Evolutionary conservation across 2,113 vertebrate genomes (phyloP).

Genomic region (Lasiurus cinereus): DNA sequence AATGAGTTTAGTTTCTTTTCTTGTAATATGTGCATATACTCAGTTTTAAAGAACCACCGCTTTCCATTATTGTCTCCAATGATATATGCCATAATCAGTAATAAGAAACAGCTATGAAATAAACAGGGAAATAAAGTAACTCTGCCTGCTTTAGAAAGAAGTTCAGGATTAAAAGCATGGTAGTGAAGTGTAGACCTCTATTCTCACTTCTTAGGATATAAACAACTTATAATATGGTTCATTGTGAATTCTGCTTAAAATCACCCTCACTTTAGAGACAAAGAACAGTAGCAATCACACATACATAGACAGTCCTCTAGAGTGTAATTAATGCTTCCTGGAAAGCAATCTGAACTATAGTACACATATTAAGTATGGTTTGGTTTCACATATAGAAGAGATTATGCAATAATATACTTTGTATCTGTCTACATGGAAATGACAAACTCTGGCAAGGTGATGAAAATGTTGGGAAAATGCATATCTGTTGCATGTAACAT

Average conservation of each 20-base stretch:
- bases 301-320: background rate
- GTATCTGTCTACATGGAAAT: background rate
- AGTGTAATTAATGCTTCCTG: background rate
- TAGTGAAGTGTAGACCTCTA: background rate
- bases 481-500: too few relatives aligned
- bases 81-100: background rate
- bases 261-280: background rate
- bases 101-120: background rate
- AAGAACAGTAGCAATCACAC: background rate
- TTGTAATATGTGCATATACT: background rate
- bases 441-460: background rate
- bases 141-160: background rate
- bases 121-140: background rate
- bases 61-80: background rate
- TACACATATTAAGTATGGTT: background rate
- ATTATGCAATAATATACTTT: background rate
- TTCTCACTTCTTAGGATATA: background rate
- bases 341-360: background rate
- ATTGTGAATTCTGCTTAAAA: background rate
- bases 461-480: background rate
- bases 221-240: background rate
- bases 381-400: background rate
- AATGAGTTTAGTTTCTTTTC: background rate
- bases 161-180: background rate
- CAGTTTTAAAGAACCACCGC: background rate